phyloP scores from a whole-genome alignment of 1,140 invertebrate species.

The Ceratoteleas bidentatus region DNA sequence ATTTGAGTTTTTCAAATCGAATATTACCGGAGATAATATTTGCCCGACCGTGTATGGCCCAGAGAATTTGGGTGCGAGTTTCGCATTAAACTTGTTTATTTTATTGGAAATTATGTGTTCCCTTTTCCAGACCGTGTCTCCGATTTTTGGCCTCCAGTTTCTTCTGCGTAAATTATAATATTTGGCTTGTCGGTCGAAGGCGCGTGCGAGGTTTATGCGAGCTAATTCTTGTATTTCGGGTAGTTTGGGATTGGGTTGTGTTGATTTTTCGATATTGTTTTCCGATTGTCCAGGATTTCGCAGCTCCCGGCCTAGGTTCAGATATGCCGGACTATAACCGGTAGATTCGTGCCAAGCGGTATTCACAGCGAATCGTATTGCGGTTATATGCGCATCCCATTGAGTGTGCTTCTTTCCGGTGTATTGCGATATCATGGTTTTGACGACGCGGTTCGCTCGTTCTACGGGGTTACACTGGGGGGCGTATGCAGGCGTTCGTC shows the following conservation, averaged over 20 bases:
- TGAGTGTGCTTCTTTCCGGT: constrained; percentile 66
- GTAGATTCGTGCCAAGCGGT: constrained; percentile 73
- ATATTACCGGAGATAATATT: constrained; percentile 12
- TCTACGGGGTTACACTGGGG: constrained; percentile 68
- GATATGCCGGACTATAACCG: constrained; percentile 74
- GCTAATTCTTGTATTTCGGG: too few species aligned
- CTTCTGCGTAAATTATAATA: background rate
- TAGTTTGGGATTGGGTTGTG: too few species aligned
- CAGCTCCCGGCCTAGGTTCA: constrained; percentile 69
- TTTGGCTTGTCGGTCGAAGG: background rate
- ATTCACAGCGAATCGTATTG: constrained; percentile 77
- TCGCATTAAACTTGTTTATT: background rate
- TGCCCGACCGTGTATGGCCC: background rate
- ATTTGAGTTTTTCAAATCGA: background rate
- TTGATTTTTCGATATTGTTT: background rate
- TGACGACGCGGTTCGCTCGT: constrained; percentile 40
- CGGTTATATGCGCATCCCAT: constrained; percentile 72
- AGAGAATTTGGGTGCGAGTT: background rate
- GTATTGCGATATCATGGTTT: too few species aligned
- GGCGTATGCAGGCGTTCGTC: constrained; percentile 52
- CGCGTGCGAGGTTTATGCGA: too few species aligned
- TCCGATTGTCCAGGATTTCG: background rate
- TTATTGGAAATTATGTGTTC: background rate
- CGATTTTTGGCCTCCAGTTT: background rate
- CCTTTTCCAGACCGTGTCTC: background rate